Evolutionary conservation across 2,888 invertebrate genomes (phyloP), one percentile per base, ranked within the genome.

Genomic region (Cosmia pyralina): DNA sequence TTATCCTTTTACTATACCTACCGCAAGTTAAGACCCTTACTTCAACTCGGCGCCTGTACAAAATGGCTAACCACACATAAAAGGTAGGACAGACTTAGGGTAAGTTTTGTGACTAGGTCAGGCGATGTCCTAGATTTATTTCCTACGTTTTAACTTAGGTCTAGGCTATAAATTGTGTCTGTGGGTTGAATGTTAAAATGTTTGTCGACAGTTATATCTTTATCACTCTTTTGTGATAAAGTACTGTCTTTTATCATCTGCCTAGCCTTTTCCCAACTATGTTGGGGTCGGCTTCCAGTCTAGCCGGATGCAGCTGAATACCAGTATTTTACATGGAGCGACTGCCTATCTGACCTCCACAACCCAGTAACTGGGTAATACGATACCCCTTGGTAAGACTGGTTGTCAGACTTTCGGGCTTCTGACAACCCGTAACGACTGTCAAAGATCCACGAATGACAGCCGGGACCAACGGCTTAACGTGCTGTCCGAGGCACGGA

Each of bases 31-130:
- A 48, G 28, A 22, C 28, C 62, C 28, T 46, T 44, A 55, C 22
- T 17, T 62, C 15, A 55, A 52, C 44, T 62, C n/a, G 52, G 62
- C 52, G 46, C 52, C 52, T 69, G 22, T 28, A 52, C 28, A 70
- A 77, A 75, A 63, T 58, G 52, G 48, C 63, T 70, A 46, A 44
- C 79, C 48, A 59, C 46, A 53, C 22, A 77, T 46, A 57, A 50
- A 46, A 57, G 19, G 52, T 58, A 41, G 34, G 34, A 7, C 4
- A 53, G 34, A 6, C 15, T 63, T 64, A 62, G 17, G 38, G 3
- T 15, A 41, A 63, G 38, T 69, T 57, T 59, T 41, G 28, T n/a
- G 52, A 48, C 28, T 62, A 78, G 41, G 58, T 71, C 41, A 44
- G 53, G 41, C 19, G 11, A 28, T n/a, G 62, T 1, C 22, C 52